Base-by-base conservation (phyloP, 2,113 vertebrate genomes). In the Myotis yumanensis region DNA sequence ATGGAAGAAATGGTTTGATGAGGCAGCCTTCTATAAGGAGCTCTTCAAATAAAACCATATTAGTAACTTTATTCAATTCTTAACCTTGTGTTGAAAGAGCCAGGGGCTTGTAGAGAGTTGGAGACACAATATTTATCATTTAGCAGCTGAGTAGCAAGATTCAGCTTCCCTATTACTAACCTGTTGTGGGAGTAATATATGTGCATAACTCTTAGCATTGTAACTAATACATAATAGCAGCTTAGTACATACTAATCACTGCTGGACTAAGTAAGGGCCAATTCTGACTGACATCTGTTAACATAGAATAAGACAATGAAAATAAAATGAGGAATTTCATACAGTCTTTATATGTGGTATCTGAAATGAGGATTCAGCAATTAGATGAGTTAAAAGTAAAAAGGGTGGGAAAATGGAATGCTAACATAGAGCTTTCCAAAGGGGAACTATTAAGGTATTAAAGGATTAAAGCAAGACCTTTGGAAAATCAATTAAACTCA, bases 401-500 rank as follows among this genome's bases (percentile, higher is more conserved):
- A 85, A 37, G 7, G 2, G 2, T n/a, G 10, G 14, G 22, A 32
- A 32, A 25, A 62, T 5, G 4, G 3, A 25, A 46, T 73, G 35
- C 43, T 73, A 92, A 88, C 7, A 32, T 12, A 84, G 85, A 90
- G 11, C 1, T 76, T 87, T 57, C 7, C 7, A 80, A 51, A 86
- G 51, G 1, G 3, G 10, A 93, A 92, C 30, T 59, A 73, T 73
- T 77, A 71, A 62, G 5, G 43, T 62, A 73, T 73, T 66, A 80
- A 90, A 85, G 4, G 20, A 77, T 87, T 86, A 92, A 79, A 66
- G 17, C 0, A 86, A 72, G 48, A 71, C 17, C 7, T 64, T 83
- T 7, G 16, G 4, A 69, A 94, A 86, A 94, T 71, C 68, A 64
- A 64, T 83, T 92, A 73, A 96, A 91, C n/a, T 77, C 54, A 22